These are phyloP conservation scores for Drosophila trapezifrons DNA, from an alignment of 1,140 invertebrate species.

Conservation along the genomic window DNA sequence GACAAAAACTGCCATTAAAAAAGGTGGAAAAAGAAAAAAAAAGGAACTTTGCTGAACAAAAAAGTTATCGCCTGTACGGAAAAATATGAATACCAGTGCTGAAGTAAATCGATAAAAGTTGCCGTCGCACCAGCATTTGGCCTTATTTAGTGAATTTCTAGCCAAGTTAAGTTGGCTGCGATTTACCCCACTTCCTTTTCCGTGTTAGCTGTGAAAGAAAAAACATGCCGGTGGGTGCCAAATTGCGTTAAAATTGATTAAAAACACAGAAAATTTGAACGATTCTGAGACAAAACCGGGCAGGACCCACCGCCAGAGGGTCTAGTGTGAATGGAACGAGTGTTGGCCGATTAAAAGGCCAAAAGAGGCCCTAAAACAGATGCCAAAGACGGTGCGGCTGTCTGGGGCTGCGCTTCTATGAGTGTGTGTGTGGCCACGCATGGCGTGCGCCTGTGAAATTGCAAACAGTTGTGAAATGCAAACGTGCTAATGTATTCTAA, in stretches of 20 bases:
- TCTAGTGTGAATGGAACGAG: constrained; percentile 22
- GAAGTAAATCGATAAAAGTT: background rate
- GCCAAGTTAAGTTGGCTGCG: constrained; percentile 72
- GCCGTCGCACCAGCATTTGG: background rate
- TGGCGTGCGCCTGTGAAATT: constrained; percentile 50
- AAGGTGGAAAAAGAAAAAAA: no score
- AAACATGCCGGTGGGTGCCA: constrained; percentile 84
- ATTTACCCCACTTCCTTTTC: constrained; percentile 83
- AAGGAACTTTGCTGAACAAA: background rate
- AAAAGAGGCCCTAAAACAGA: constrained; percentile 11
- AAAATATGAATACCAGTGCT: background rate
- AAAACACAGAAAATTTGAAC: constrained; percentile 56
- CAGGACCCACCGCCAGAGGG: constrained; percentile 4
- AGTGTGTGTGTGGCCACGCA: constrained; percentile 58
- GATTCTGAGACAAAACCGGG: constrained; percentile 26
- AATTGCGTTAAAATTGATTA: constrained; percentile 66
- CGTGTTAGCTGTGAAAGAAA: constrained; percentile 84
- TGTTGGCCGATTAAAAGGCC: constrained; percentile 15
- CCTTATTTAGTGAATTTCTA: constrained; percentile 37
- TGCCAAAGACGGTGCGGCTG: constrained; percentile 7
- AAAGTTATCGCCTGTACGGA: background rate
- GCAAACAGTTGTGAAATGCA: constrained; percentile 64
- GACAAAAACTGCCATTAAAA: no score
- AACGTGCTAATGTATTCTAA: background rate
- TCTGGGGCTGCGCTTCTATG: constrained; percentile 14